phyloP scores from a whole-genome alignment of 2,888 invertebrate species.

The Drosophila pseudotakahashii region DNA sequence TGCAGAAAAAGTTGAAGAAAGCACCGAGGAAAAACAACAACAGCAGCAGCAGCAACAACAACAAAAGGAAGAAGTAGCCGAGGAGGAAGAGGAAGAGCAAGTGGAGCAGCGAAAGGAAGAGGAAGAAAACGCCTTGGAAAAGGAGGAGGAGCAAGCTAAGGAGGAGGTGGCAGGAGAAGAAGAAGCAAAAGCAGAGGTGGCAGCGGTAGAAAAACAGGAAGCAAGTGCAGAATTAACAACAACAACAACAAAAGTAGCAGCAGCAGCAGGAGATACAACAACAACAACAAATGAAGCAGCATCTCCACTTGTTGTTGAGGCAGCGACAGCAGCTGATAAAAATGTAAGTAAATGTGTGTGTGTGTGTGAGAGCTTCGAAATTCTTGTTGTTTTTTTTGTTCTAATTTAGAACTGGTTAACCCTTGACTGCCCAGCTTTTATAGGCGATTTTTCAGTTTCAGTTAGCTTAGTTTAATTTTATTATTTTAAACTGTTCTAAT shows the following conservation, averaged over 20 bases:
- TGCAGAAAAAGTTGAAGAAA: constrained; percentile 16
- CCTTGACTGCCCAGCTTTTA: constrained; percentile 2
- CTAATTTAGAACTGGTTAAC: constrained; percentile 15
- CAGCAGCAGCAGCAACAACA: no score
- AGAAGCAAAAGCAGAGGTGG: neutral
- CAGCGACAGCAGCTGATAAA: constrained; percentile 65
- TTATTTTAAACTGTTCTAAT: no score
- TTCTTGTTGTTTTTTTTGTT: constrained; percentile 10
- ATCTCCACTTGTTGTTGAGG: constrained; percentile 71
- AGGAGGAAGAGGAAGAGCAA: constrained; percentile 11
- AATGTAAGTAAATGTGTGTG: constrained; percentile 59
- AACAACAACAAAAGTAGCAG: constrained; percentile 13
- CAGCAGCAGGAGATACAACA: constrained; percentile 19
- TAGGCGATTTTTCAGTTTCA: no score
- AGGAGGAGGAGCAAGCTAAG: constrained; percentile 28
- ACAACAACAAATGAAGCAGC: constrained; percentile 17
- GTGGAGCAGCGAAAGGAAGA: neutral
- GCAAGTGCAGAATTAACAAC: constrained; percentile 25
- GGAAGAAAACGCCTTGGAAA: constrained; percentile 2
- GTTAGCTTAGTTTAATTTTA: neutral
- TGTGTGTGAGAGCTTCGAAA: constrained; percentile 26
- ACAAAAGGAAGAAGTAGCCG: constrained; percentile 19
- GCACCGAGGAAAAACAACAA: neutral
- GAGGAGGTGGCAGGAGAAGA: constrained; percentile 5
- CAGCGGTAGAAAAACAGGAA: constrained; percentile 7